Conservation (phyloP, 2,888 invertebrate species). For the Trileptium ribeirensis region DNA sequence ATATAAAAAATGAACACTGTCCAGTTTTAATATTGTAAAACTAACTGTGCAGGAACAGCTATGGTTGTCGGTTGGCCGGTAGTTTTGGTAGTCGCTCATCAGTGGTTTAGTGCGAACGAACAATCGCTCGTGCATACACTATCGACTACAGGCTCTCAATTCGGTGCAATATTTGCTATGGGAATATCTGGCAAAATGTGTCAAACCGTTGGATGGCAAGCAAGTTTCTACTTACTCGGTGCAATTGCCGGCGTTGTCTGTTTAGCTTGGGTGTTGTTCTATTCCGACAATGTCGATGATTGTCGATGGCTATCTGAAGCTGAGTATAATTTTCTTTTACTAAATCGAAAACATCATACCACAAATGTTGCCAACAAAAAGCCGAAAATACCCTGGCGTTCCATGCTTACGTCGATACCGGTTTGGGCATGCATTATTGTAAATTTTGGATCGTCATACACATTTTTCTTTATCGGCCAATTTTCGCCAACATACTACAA, state of each 20-base stretch:
- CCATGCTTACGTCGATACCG: not conserved
- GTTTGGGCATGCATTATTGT: not conserved
- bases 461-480: not conserved
- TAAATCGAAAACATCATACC: not conserved
- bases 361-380: not conserved
- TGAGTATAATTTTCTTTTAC: not conserved
- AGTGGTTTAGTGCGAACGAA: not conserved
- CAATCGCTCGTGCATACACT: not conserved
- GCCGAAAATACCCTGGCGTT: not conserved
- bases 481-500: not conserved
- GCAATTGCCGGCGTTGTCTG: not conserved
- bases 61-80: slow-evolving; percentile 4
- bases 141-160: not conserved
- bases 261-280: not conserved
- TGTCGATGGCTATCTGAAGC: not conserved
- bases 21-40: too few species aligned
- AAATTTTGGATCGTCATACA: not conserved
- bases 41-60: not conserved
- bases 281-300: not conserved
- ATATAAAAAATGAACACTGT: too few species aligned
- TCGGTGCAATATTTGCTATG: slow-evolving; percentile 2
- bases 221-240: not conserved
- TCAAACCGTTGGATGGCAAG: not conserved
- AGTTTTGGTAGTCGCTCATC: not conserved
- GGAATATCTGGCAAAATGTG: not conserved